Evolutionary conservation across 2,113 vertebrate species (phyloP).

Genomic region (Nothobranchius furzeri): DNA sequence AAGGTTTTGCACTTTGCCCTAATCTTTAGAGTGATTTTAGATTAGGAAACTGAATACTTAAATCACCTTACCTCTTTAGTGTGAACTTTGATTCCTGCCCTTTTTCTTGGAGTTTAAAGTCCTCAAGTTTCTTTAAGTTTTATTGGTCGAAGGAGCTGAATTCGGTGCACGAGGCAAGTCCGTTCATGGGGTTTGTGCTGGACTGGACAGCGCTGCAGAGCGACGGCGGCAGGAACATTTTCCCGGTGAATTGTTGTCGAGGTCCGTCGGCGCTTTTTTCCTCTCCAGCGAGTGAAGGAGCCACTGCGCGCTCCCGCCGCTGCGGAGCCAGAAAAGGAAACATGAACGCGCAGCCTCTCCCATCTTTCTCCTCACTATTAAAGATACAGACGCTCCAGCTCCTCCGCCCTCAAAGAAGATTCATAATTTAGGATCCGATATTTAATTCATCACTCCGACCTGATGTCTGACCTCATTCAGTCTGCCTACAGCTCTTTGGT

Average conservation of each 20-base stretch:
- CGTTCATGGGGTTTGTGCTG: constrained; percentile 55
- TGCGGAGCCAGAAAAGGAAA: constrained; percentile 49
- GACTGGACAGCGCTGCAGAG: constrained; percentile 31
- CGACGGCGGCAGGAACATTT: constrained; percentile 70
- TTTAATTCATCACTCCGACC: constrained; percentile 66
- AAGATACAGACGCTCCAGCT: constrained; percentile 67
- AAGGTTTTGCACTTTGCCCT: not conserved
- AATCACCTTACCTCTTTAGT: constrained; percentile 73
- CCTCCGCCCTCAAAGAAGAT: constrained; percentile 58
- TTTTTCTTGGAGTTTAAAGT: constrained; percentile 39
- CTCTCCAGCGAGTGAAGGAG: constrained; percentile 51
- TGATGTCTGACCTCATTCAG: constrained; percentile 66
- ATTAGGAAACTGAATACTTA: not conserved
- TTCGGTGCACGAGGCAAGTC: constrained; percentile 43
- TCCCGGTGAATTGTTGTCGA: constrained; percentile 64
- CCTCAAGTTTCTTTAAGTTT: constrained; percentile 53
- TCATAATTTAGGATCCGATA: constrained; percentile 69
- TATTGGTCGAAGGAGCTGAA: constrained; percentile 54
- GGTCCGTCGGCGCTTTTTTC: constrained; percentile 67
- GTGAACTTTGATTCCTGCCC: constrained; percentile 51
- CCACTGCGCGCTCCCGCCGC: constrained; percentile 74
- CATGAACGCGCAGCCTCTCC: constrained; percentile 83
- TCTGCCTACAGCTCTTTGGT: constrained; percentile 15
- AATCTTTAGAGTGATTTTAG: not conserved
- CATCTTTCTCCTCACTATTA: constrained; percentile 75